Evolutionary conservation across 2,797 vertebrate genomes (phyloP), one percentile per base, ranked within the genome.

Genomic region (Mormyrops attenuatus): DNA sequence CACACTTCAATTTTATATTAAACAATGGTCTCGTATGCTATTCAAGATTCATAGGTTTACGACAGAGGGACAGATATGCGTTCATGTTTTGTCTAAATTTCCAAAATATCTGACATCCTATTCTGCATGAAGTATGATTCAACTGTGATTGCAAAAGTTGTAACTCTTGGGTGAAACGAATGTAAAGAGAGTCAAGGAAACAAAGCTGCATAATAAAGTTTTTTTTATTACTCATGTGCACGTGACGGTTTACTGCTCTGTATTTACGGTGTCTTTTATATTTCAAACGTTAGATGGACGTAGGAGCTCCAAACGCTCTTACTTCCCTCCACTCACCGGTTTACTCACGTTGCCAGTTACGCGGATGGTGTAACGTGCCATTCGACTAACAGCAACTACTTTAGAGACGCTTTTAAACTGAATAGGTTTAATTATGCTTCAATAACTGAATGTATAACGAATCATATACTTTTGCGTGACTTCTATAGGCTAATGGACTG

Each of bases 131-230:
- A 53, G 50, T 86, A 26, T 69, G 30, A 44, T 89, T 44, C 20
- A 53, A 44, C 66, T 89, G 44, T 15, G 69, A 85, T 11, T 53
- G 30, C 69, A 87, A 86, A 52, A 69, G 17, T 44, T 89, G 38
- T 89, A 63, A 63, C 49, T 82, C 38, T 3, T 34, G 49, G 55
- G 30, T 53, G 85, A 85, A 89, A 38, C 55, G 41, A 85, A 85
- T 89, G 52, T 82, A 89, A 80, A 22, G 34, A 6, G 20, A 30
- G 57, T 69, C 57, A 73, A 63, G 4, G 13, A n/a, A 55, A 47
- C 55, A 82, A 30, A 89, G 17, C 11, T 38, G 50, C 11, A 85
- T 63, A 89, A 69, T 89, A 86, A 89, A 89, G 41, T 86, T 52
- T 5, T 30, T 60, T 82, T 82, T 47, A 47, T 82, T 47, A 44